These are phyloP conservation scores for Odocoileus virginianus DNA, from an alignment of 2,113 vertebrate genomes.

Conservation along the genomic window DNA sequence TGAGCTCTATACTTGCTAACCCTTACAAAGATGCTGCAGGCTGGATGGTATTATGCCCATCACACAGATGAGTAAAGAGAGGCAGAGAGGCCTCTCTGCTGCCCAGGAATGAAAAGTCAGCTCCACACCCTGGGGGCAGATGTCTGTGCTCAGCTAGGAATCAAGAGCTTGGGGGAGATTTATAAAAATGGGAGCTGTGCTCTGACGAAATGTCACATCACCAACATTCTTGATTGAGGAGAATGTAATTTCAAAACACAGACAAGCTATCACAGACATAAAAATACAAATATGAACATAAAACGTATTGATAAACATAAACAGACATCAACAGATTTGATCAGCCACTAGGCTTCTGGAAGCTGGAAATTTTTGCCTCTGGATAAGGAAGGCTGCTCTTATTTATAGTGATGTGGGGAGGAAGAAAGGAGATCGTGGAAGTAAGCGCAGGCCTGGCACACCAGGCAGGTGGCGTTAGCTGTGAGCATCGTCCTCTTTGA, in stretches of 20 bases:
- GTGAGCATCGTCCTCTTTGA: rapidly evolving
- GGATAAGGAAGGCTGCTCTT: neutral
- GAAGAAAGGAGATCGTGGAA: rapidly evolving
- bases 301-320: neutral
- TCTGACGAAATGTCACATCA: neutral
- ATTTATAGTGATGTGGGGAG: neutral
- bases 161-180: neutral
- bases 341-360: too few relatives aligned
- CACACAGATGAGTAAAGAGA: neutral
- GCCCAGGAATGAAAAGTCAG: neutral
- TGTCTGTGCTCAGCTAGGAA: neutral
- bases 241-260: neutral
- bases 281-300: neutral
- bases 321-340: neutral
- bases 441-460: neutral
- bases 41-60: neutral
- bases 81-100: too few relatives aligned
- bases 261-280: neutral
- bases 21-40: neutral
- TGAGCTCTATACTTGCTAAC: rapidly evolving
- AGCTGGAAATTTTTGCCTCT: neutral
- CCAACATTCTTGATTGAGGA: neutral
- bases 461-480: neutral
- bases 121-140: rapidly evolving
- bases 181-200: neutral